phyloP scores from a whole-genome alignment of 30 jellyfish, hydroid and myxozoan species.

The Hydra vulgaris region DNA sequence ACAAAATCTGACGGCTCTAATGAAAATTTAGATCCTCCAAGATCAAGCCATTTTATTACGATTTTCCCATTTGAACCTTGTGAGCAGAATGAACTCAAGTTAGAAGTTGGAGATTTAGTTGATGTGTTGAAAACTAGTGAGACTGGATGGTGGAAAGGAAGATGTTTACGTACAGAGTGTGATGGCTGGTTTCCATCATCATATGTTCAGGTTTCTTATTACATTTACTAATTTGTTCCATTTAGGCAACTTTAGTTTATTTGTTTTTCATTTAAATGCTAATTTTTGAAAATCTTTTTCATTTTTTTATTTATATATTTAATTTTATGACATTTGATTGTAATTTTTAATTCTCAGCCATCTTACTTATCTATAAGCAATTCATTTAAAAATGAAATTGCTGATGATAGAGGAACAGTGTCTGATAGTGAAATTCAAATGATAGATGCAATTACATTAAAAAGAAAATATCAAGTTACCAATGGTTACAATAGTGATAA shows the following conservation, averaged over 20 bases:
- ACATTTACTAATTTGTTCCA: not conserved
- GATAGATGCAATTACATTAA: not conserved
- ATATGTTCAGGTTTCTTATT: constrained; percentile 12
- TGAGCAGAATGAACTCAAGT: constrained; percentile 10
- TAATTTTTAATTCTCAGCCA: constrained; percentile 6
- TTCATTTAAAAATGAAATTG: not conserved
- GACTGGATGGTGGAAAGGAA: constrained; percentile 37
- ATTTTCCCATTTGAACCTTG: constrained; percentile 20
- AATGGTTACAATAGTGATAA: constrained; percentile 23
- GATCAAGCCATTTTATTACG: constrained; percentile 12
- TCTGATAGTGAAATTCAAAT: constrained; percentile 24
- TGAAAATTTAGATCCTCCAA: not conserved
- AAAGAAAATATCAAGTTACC: not conserved
- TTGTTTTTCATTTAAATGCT: no score
- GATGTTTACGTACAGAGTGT: constrained; percentile 16
- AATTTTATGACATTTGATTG: no score
- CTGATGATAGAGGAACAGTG: constrained; percentile 22
- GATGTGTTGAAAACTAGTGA: constrained; percentile 23
- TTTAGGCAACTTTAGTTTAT: no score
- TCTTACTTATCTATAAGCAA: constrained; percentile 10
- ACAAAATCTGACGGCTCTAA: constrained; percentile 1
- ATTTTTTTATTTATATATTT: no score
- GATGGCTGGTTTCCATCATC: constrained; percentile 38
- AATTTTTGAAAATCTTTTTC: no score
- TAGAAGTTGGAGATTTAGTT: constrained; percentile 27